Conservation (phyloP, 2,113 vertebrate species). For the Crotalus helleri region DNA sequence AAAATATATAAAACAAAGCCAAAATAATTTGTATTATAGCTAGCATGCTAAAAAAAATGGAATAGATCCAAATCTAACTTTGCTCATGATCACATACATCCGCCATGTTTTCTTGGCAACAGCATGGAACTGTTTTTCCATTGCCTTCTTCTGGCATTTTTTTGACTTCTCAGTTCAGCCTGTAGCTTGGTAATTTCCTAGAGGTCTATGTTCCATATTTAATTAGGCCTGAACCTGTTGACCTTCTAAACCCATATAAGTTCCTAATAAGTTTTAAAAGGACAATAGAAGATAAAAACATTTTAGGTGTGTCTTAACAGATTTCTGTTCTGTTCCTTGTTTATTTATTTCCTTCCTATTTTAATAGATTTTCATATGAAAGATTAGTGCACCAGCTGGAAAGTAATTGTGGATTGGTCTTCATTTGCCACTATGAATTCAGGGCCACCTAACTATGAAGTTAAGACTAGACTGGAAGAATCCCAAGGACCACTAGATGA, state of each 20-base stretch:
- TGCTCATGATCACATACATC: background rate
- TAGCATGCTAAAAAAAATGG: background rate
- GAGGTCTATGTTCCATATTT: background rate
- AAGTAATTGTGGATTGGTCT: background rate
- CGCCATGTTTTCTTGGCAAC: background rate
- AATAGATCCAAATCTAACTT: background rate
- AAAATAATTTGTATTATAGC: background rate
- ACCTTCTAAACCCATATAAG: background rate
- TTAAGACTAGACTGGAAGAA: background rate
- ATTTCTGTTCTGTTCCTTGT: background rate
- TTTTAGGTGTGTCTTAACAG: background rate
- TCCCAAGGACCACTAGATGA: background rate
- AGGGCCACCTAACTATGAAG: background rate
- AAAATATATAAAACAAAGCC: background rate
- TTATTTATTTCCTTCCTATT: background rate
- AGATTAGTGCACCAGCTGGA: background rate
- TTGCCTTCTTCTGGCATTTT: background rate
- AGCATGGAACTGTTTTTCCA: background rate
- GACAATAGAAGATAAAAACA: background rate
- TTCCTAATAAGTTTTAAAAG: background rate
- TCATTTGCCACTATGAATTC: background rate
- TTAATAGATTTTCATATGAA: background rate
- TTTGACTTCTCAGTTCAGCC: background rate
- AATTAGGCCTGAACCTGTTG: background rate
- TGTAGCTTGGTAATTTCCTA: background rate